Percentiles rank a stretch among this genome's conserved stretches.
Evolutionary conservation across 2,797 vertebrate species (phyloP).

Genomic region (Sebastes nivosus): DNA sequence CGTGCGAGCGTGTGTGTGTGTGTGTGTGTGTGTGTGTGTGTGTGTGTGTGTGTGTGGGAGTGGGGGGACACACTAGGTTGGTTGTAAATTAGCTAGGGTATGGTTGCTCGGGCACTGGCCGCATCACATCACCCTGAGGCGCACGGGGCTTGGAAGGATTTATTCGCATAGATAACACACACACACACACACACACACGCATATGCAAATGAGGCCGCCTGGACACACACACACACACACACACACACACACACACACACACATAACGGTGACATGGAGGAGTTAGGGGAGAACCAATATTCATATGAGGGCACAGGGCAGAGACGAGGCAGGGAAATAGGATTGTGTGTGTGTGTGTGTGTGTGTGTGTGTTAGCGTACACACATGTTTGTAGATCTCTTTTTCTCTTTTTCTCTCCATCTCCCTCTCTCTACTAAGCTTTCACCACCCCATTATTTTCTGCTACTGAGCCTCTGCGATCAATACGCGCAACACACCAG

Average conservation of each 20-base stretch:
- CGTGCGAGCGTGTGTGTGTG: no score
- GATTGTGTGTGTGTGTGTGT: conserved; percentile 21
- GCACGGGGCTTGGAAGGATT: conserved; percentile 90
- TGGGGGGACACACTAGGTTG: conserved; percentile 86
- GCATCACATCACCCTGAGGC: conserved; percentile 88
- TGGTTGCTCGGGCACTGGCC: conserved; percentile 87
- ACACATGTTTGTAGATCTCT: conserved; percentile 57
- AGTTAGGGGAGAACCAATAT: conserved; percentile 88
- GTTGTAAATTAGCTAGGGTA: conserved; percentile 93
- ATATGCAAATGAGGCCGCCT: conserved; percentile 66
- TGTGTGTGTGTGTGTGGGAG: background rate
- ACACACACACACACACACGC: conserved; percentile 87
- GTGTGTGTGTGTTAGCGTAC: background rate
- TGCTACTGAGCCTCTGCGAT: conserved; percentile 88
- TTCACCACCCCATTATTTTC: conserved; percentile 88
- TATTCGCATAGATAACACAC: conserved; percentile 98
- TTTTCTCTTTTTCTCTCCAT: conserved; percentile 81
- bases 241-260: conserved; percentile 32
- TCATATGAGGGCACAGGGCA: conserved; percentile 86
- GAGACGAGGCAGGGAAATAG: conserved; percentile 38
- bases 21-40: conserved; percentile 36
- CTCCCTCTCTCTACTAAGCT: conserved; percentile 77
- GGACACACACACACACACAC: no score
- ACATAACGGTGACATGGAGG: conserved; percentile 90
- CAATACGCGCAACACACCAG: conserved; percentile 87